These are phyloP conservation scores for Cataglyphis hispanica DNA, from an alignment of 1,140 invertebrate species.

Conservation along the genomic window DNA sequence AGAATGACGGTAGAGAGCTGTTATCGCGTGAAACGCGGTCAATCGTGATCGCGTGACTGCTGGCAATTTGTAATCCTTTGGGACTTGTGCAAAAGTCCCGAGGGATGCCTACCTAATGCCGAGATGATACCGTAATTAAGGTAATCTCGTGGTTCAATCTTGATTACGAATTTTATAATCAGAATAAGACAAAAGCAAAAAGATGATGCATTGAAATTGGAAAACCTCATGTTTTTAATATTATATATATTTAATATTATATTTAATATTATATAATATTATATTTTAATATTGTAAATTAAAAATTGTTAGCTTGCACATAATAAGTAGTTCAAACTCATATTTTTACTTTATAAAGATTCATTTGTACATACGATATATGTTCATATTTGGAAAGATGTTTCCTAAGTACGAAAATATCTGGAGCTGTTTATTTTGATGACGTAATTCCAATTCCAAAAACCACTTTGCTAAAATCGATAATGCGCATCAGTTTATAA, in stretches of 20 bases:
- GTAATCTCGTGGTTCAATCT: neutral
- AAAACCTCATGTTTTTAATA: neutral
- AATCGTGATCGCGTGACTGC: conserved; percentile 58
- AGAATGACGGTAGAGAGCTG: neutral
- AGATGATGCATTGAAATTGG: neutral
- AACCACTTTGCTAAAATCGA: conserved; percentile 6
- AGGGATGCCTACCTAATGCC: conserved; percentile 65
- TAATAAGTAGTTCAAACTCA: neutral
- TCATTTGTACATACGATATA: neutral
- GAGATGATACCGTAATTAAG: conserved; percentile 54
- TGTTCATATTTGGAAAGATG: neutral
- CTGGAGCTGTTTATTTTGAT: neutral
- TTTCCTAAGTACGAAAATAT: neutral
- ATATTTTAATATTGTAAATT: neutral
- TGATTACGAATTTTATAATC: conserved; percentile 40
- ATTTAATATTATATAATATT: too few relatives aligned
- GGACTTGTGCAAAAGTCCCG: conserved; percentile 63
- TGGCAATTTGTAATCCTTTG: conserved; percentile 46
- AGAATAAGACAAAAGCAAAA: neutral
- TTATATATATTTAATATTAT: too few relatives aligned
- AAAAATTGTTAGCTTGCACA: neutral
- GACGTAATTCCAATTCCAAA: neutral
- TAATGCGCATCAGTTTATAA: neutral
- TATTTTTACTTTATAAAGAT: neutral
- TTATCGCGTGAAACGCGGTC: conserved; percentile 35